Percentiles rank a stretch among this genome's conserved stretches.
Conservation (phyloP, 2,888 invertebrate genomes). For the Polylopha cassiicola region DNA sequence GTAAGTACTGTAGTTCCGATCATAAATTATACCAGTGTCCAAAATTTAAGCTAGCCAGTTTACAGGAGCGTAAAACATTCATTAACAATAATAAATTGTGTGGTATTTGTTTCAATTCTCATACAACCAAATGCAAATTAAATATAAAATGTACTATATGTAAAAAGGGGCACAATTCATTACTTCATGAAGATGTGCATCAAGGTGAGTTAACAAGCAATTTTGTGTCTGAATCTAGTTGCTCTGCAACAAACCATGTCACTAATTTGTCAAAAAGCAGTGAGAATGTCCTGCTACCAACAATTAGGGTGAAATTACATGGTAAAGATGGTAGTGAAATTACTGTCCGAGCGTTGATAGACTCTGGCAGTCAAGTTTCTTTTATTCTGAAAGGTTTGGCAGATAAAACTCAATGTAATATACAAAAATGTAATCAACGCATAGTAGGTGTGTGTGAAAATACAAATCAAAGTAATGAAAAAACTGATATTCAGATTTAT, state of each 20-base stretch:
- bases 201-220: no score
- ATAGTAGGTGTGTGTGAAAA: conserved; percentile 4
- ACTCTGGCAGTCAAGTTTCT: conserved; percentile 2
- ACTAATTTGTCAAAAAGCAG: background rate
- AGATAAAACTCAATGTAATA: background rate
- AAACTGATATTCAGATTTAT: background rate
- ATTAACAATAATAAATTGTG: background rate
- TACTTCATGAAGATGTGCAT: conserved; percentile 7
- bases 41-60: background rate
- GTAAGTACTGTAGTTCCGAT: conserved; percentile 10
- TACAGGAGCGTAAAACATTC: background rate
- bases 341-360: background rate
- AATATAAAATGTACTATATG: conserved; percentile 3
- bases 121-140: background rate
- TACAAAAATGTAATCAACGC: background rate
- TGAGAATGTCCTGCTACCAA: conserved; percentile 1
- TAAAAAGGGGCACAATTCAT: conserved; percentile 2
- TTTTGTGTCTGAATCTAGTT: no score
- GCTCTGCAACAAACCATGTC: no score
- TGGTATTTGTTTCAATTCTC: conserved; percentile 4
- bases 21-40: conserved; percentile 9
- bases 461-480: background rate
- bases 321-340: background rate
- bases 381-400: background rate
- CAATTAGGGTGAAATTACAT: background rate